Evolutionary conservation across 2,888 invertebrate genomes (phyloP), one percentile per base, ranked within the genome.

Genomic region (Anthophora plumipes): DNA sequence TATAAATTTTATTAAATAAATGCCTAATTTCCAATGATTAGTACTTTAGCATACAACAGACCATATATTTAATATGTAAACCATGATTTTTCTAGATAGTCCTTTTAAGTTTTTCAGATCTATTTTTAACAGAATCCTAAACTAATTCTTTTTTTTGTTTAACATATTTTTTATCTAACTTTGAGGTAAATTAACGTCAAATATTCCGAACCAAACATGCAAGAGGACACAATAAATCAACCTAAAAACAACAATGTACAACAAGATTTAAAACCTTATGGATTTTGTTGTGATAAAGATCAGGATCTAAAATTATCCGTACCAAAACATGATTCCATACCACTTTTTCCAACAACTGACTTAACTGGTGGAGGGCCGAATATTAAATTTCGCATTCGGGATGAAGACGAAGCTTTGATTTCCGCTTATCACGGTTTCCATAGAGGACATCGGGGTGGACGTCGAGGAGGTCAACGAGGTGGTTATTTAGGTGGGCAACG

Each of bases 201-300:
- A 12, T 20, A 17, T 8, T 11, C 6, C 0, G 8, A 48, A 31
- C 0, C 22, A 25, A 52, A 55, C 6, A 85, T 85, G 84, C 75
- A 46, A 60, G 81, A 59, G 37, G 17, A 11, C 17, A 9, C 20
- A 1, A 37, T 14, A 14, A 72, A 69, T 39, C 68, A 63, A 5
- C 14, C 25, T n/a, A n/a, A 52, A 11, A 48, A 52, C 8, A 39
- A 61, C 25, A 71, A 67, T 11, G 77, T 66, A 55, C 77, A 74
- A 14, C 60, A 6, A 74, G 68, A 60, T 61, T 78, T 69, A 46
- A 92, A 91, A 74, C 92, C 91, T 0, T 92, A 88, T 2, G 90
- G 88, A 37, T 92, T 92, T 70, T 92, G 92, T 73, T 92, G 92
- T 67, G 89, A 91, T 37, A 84, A 84, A 37, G 75, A 80, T 43